Percentiles rank a stretch among this genome's conserved stretches.
phyloP scores from a whole-genome alignment of 2,888 invertebrate species.

The Mylabris sibirica region DNA sequence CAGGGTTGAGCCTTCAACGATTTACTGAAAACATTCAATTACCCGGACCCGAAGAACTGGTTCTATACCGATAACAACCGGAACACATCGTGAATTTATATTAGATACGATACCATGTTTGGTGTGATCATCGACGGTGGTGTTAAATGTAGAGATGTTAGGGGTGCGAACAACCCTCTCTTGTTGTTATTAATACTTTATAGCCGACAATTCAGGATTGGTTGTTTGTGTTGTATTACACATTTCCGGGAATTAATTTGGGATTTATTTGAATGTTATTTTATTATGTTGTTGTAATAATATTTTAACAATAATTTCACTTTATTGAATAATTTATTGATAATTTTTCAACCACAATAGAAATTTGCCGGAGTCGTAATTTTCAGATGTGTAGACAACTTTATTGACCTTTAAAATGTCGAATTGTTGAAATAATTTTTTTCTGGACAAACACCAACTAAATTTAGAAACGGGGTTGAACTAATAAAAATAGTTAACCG shows the following conservation, averaged over 20 bases:
- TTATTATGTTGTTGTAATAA: neutral
- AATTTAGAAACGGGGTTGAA: no score
- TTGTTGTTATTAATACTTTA: neutral
- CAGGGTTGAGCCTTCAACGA: constrained; percentile 49
- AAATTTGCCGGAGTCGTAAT: constrained; percentile 7
- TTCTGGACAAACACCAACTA: neutral
- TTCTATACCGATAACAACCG: constrained; percentile 54
- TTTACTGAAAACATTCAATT: constrained; percentile 54
- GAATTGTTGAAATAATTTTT: neutral
- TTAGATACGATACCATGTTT: constrained; percentile 48
- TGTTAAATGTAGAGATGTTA: constrained; percentile 14
- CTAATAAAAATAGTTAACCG: neutral
- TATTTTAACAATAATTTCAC: neutral
- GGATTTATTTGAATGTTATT: constrained; percentile 5
- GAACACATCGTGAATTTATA: constrained; percentile 57
- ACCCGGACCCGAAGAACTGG: constrained; percentile 43
- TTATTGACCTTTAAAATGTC: constrained; percentile 2
- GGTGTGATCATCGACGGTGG: constrained; percentile 24
- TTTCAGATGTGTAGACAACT: neutral
- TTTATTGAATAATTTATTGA: constrained; percentile 11
- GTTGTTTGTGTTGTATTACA: neutral
- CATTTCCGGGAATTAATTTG: neutral
- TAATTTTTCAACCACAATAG: constrained; percentile 8
- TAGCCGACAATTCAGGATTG: neutral
- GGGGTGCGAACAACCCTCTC: constrained; percentile 10